Conservation (phyloP, 2,797 vertebrate species). For the Dermochelys coriacea region DNA sequence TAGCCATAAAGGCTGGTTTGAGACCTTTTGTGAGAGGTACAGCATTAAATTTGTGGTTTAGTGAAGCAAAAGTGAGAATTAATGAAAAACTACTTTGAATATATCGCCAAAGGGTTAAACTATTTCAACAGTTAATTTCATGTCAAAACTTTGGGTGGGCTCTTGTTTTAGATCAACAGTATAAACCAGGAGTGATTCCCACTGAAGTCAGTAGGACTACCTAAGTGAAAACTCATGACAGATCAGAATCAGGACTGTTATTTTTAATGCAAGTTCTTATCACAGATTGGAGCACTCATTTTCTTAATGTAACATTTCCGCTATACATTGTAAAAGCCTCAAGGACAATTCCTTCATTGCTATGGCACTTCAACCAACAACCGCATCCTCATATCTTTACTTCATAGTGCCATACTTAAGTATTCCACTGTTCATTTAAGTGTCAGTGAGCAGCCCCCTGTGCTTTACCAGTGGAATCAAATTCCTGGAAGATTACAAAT, state of each 20-base stretch:
- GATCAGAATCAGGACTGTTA: background rate
- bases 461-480: slow-evolving; percentile 40
- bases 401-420: slow-evolving; percentile 24
- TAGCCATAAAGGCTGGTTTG: background rate
- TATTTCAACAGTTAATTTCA: background rate
- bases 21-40: background rate
- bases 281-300: background rate
- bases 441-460: background rate
- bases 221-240: fast-evolving
- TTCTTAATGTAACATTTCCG: fast-evolving
- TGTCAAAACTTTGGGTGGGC: background rate
- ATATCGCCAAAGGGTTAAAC: background rate
- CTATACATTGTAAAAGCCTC: slow-evolving; percentile 27
- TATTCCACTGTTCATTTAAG: slow-evolving; percentile 25
- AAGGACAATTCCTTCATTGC: slow-evolving; percentile 21
- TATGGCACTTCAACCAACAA: slow-evolving; percentile 40
- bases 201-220: background rate
- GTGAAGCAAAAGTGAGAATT: background rate
- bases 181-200: background rate
- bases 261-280: background rate
- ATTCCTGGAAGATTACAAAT: slow-evolving; percentile 57
- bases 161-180: background rate
- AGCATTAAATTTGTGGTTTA: background rate
- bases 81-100: background rate
- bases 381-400: slow-evolving; percentile 5